These are phyloP conservation scores for Diaprepes abbreviatus DNA, from an alignment of 2,888 invertebrate genomes.

Conservation along the genomic window DNA sequence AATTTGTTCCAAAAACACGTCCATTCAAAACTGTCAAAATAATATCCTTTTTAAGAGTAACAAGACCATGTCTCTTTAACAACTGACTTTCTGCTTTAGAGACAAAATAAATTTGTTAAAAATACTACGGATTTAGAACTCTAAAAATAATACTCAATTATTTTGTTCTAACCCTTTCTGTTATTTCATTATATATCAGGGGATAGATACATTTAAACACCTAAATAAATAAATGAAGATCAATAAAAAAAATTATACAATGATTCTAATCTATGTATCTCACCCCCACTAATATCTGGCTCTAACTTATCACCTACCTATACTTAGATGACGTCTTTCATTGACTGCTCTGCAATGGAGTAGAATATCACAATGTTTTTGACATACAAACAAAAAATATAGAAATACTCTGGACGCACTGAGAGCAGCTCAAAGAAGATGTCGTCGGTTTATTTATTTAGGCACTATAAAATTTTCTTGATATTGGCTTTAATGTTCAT, in stretches of 20 bases:
- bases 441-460: slow-evolving; percentile 44
- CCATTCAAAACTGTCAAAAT: too few species aligned
- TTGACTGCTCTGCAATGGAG: too few species aligned
- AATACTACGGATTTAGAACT: too few species aligned
- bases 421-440: background rate
- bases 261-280: background rate
- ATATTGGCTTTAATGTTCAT: slow-evolving; percentile 75
- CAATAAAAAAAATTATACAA: background rate
- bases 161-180: background rate
- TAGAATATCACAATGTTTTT: too few species aligned
- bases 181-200: background rate
- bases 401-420: too few species aligned
- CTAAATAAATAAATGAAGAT: background rate
- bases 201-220: background rate
- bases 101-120: too few species aligned
- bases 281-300: background rate
- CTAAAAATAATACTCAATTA: background rate
- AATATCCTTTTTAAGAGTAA: too few species aligned
- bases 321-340: too few species aligned
- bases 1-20: too few species aligned
- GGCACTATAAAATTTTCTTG: slow-evolving; percentile 77
- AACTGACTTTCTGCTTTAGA: too few species aligned
- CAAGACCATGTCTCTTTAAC: too few species aligned
- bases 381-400: too few species aligned
- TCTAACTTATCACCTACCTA: slow-evolving; percentile 10